Percentiles rank a stretch among this genome's conserved stretches.
phyloP scores from a whole-genome alignment of 2,797 vertebrate species.

The Sardinella longiceps region DNA sequence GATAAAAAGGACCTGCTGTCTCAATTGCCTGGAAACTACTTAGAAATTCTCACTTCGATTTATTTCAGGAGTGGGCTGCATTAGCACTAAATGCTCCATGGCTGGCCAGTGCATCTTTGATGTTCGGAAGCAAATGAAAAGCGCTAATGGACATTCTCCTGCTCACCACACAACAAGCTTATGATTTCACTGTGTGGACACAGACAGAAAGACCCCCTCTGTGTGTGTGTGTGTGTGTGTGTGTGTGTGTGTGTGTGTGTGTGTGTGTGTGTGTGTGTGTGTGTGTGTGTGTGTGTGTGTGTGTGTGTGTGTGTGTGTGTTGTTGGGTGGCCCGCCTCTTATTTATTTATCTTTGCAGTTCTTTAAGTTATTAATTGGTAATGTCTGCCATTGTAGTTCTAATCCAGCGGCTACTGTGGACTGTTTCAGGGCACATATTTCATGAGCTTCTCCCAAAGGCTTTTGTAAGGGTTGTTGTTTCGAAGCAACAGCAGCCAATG shows the following conservation, averaged over 20 bases:
- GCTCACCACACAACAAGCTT: conserved; percentile 41
- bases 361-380: background rate
- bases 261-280: background rate
- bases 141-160: conserved; percentile 71
- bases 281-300: background rate
- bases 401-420: background rate
- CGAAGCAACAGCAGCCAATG: background rate
- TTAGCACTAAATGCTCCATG: conserved; percentile 81
- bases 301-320: background rate
- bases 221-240: background rate
- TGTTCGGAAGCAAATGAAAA: conserved; percentile 77
- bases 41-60: conserved; percentile 85
- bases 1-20: conserved; percentile 83
- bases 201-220: conserved; percentile 27
- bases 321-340: background rate
- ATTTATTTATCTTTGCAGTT: background rate
- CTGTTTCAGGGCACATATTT: background rate
- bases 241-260: background rate
- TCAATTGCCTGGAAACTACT: conserved; percentile 85
- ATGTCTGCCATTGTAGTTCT: background rate
- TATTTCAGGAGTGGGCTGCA: conserved; percentile 77
- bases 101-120: conserved; percentile 76
- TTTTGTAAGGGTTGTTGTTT: background rate
- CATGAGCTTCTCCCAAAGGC: background rate
- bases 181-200: conserved; percentile 43